Percentiles rank a stretch among this genome's conserved stretches.
phyloP scores from a whole-genome alignment of 2,113 vertebrate species.

The Fulica atra region DNA sequence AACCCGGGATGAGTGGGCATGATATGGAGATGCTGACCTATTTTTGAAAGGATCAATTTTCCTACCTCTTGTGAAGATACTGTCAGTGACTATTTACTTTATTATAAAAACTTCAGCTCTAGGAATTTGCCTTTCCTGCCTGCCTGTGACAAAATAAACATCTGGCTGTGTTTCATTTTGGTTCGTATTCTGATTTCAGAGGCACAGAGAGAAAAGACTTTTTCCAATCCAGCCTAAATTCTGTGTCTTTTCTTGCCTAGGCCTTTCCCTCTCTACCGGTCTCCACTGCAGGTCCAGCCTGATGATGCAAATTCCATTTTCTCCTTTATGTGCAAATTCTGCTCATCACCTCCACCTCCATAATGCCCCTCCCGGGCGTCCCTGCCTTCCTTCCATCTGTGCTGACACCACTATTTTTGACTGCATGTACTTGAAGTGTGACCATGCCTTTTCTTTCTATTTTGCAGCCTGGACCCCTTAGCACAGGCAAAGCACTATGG shows the following conservation, averaged over 20 bases:
- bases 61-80: not conserved
- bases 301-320: not conserved
- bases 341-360: not conserved
- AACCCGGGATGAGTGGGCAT: not conserved
- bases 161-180: not conserved
- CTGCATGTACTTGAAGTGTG: not conserved
- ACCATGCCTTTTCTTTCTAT: not conserved
- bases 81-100: not conserved
- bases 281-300: not conserved
- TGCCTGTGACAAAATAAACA: not conserved
- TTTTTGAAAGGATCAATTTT: not conserved
- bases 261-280: not conserved
- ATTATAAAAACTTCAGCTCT: not conserved
- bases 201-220: not conserved
- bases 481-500: not conserved
- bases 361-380: not conserved
- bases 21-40: not conserved
- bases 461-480: not conserved
- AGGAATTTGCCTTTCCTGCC: not conserved
- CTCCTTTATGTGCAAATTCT: constrained; percentile 24
- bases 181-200: not conserved
- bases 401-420: not conserved
- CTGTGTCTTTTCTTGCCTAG: not conserved
- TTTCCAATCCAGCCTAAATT: not conserved
- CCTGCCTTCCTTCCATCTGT: constrained; percentile 10